Evolutionary conservation across 2,797 vertebrate species (phyloP), one percentile per base, ranked within the genome.

Genomic region (Myotis daubentonii): DNA sequence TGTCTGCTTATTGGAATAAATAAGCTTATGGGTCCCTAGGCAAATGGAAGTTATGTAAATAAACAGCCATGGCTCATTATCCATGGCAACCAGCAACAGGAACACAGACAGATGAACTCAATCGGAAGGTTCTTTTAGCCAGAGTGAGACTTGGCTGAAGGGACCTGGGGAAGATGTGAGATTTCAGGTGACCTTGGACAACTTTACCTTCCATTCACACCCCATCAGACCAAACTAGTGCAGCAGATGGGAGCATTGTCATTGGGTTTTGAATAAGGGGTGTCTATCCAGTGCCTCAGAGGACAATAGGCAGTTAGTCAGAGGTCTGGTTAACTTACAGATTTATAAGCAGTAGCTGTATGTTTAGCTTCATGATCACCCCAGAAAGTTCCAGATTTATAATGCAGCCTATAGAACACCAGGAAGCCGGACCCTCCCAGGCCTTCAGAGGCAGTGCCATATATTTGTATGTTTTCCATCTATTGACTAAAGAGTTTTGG

Each of bases 41-140:
- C 84, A 87, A 92, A 96, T 85, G 41, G 83, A 94, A 95, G 62
- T 91, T 95, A 88, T 76, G 82, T 95, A 96, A 97, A 97, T 95
- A 94, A 97, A 87, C 76, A 97, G 76, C 51, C 91, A 72, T 91
- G 86, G 94, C 94, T 97, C 96, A 95, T 97, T 96, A 94, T 93
- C 93, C 95, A 93, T 93, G 91, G 80, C 94, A 93, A 62, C 8
- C 2, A 78, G 87, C 89, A 84, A 79, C 68, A 81, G 68, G 92
- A 74, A 82, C 2, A 20, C 62, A 94, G 94, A 84, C n/a, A 22
- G 89, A 93, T 66, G 86, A 51, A 47, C 30, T 92, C 38, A 53
- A 6, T 70, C 55, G 66, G 88, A 92, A 68, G 71, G n/a, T 41
- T 81, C 47, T 83, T 80, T 93, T 51, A 94, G 75, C 13, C 68